Base-by-base conservation (phyloP, 2,113 vertebrate genomes). In the Phoenicopterus ruber region DNA sequence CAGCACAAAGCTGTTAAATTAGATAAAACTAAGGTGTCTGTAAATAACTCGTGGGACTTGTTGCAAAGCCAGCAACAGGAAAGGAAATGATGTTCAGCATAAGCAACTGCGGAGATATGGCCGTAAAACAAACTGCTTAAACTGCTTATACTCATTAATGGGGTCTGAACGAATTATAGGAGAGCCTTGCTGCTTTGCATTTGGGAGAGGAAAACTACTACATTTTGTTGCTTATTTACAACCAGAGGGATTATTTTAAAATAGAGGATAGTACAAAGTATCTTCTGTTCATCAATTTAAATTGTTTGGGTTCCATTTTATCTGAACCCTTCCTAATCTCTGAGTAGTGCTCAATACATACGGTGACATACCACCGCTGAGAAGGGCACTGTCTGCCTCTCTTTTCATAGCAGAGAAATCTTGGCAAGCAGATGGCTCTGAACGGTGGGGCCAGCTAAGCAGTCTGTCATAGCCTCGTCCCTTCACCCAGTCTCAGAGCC, bases 361-460 rank as follows among this genome's bases (percentile, higher is more conserved):
- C 9, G 5, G 80, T 94, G 86, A 89, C 77, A 66, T 32, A 70
- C 34, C 59, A 81, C 85, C 0, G 0, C 83, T 95, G 90, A 72
- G 91, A 92, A 88, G 85, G 90, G 49, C 72, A 87, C 47, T 70
- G 73, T 61, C 95, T 86, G 62, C 94, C 22, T 78, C 81, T 66
- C 44, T 81, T 55, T 69, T 82, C 66, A 2, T 34, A 87, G 71
- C 66, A 85, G 91, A 94, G 89, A 96, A 96, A 66, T 67, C 82
- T 95, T 95, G 96, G 95, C 96, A 95, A 95, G 86, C 94, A 94
- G 93, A 94, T 87, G 94, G 71, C 78, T 95, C 84, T 63, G 86
- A 96, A 13, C 1, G 5, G 89, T 74, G 74, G 28, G 90, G 38
- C 84, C 89, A 95, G 71, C 91, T 70, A 77, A 93, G 55, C 78